Base-by-base conservation (phyloP, 2,888 invertebrate species). In the Lymantria monacha region DNA sequence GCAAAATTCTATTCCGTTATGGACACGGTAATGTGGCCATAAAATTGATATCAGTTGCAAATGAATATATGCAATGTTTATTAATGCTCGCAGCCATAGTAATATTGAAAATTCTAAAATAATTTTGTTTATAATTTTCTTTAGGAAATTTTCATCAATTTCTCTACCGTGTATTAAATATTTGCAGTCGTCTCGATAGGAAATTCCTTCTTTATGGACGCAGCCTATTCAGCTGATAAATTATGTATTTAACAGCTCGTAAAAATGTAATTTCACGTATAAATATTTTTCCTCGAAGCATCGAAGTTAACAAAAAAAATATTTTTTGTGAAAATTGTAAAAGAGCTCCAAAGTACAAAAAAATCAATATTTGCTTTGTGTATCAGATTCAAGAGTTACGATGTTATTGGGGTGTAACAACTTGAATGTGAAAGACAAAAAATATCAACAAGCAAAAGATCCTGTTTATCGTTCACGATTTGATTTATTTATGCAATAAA, bases 401-500 rank as follows among this genome's bases (percentile, higher is more conserved):
- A 68, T 71, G 66, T 74, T 69, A 69, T 65, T 63, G 62, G 54
- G 61, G 53, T 37, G 69, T 69, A 59, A 71, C 71, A 70, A 75
- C 76, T 79, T 71, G 54, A 55, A 64, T 62, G 58, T 62, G 71
- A 65, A 74, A 76, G 73, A 73, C 74, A 79, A 82, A 82, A 81
- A 41, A 41, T 41, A 72, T 58, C 66, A 68, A 67, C 66, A 69
- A 63, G 65, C 59, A 54, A 58, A 57, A 59, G 57, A 67, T 72
- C 70, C 74, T 85, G 81, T 83, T 84, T 85, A 79, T 81, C 80
- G 71, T 72, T 59, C 70, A 69, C 72, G 57, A 74, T 82, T 83
- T 88, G 88, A 90, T 89, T 90, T 88, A 89, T 87, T 76, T 75
- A 64, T 69, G 64, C 76, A 75, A 87, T 89, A 88, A 87, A 88